Percentiles rank a stretch among this genome's conserved stretches.
These are phyloP conservation scores for Scaptomyza hsui DNA, from an alignment of 1,140 invertebrate species.

Conservation along the genomic window DNA sequence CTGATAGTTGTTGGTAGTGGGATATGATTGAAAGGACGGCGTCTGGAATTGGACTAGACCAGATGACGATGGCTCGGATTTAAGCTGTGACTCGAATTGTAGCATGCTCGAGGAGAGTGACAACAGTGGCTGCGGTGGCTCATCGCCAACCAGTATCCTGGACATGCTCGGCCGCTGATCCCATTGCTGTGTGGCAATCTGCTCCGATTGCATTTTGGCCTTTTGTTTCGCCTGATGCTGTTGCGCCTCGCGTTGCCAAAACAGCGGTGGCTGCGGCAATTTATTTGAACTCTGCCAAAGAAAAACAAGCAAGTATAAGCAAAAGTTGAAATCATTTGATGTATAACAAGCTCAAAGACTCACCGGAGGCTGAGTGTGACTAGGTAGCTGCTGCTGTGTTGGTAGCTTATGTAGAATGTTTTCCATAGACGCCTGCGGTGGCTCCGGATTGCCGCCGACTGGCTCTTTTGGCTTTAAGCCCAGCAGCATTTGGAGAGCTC, in stretches of 20 bases:
- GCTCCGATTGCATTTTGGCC: slow-evolving; percentile 13
- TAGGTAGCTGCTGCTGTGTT: not conserved
- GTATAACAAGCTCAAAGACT: no score
- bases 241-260: slow-evolving; percentile 64
- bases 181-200: not conserved
- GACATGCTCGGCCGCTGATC: slow-evolving; percentile 12
- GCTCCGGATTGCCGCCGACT: not conserved
- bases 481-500: slow-evolving; percentile 52
- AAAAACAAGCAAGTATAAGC: no score
- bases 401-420: not conserved
- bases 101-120: not conserved
- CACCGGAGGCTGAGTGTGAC: no score
- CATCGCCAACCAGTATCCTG: not conserved
- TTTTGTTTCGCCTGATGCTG: slow-evolving; percentile 19
- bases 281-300: slow-evolving; percentile 30
- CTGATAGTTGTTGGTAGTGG: not conserved
- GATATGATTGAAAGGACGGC: no score
- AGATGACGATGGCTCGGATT: not conserved
- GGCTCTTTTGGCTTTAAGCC: slow-evolving; percentile 31
- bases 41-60: not conserved
- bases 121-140: slow-evolving; percentile 2
- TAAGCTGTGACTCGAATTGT: not conserved
- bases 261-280: slow-evolving; percentile 59
- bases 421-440: not conserved
- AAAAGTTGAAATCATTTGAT: no score